Conservation (phyloP, 2,113 vertebrate genomes). For the Bolborhynchus lineola region DNA sequence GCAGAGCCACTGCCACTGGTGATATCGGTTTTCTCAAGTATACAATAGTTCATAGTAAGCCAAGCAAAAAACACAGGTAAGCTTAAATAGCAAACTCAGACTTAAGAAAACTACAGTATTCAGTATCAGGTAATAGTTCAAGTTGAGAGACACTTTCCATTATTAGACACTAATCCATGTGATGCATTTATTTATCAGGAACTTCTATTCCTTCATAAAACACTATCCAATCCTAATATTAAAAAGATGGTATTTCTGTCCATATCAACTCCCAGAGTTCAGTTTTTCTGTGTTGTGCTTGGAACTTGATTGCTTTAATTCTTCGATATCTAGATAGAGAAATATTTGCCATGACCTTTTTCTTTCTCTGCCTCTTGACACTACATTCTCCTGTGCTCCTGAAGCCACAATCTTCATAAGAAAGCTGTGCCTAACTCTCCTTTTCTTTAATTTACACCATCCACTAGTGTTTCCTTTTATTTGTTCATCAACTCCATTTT, state of each 20-base stretch:
- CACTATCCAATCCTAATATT: neutral
- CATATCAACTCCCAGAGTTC: neutral
- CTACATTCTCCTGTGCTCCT: neutral
- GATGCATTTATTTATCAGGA: neutral
- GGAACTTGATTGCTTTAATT: neutral
- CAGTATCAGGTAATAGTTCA: neutral
- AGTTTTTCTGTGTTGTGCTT: neutral
- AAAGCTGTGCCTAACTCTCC: neutral
- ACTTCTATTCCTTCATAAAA: neutral
- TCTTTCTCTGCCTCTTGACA: neutral
- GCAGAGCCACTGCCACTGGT: neutral
- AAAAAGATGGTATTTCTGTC: neutral
- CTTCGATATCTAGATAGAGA: neutral
- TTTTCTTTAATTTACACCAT: neutral
- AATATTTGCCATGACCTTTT: neutral
- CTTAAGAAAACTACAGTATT: neutral
- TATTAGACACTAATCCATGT: neutral
- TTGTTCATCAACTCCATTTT: neutral
- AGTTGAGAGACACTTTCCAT: neutral
- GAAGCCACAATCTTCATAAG: neutral
- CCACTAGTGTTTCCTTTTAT: neutral
- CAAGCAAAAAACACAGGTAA: neutral
- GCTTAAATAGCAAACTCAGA: neutral
- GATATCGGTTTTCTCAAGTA: neutral
- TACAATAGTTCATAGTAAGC: neutral